Conservation (phyloP, 2,113 vertebrate species). For the Hippolais icterina region DNA sequence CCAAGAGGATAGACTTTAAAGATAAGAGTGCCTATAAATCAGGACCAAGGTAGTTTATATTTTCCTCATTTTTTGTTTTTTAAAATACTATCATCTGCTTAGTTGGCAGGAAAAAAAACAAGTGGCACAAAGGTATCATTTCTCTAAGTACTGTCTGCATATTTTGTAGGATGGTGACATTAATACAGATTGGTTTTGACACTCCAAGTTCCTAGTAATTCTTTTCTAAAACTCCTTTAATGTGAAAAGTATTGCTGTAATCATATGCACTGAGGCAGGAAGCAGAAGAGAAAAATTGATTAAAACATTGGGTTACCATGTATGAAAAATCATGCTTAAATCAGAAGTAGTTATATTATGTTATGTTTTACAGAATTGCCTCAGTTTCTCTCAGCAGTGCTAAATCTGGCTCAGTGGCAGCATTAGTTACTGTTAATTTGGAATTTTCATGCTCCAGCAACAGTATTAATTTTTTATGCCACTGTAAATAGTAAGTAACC, state of each 20-base stretch:
- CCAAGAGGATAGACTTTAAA: slow-evolving; percentile 2
- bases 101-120: not conserved
- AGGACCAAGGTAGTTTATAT: not conserved
- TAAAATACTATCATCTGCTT: not conserved
- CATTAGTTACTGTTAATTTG: slow-evolving; percentile 73
- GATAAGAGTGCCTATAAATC: not conserved
- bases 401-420: slow-evolving; percentile 34
- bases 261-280: not conserved
- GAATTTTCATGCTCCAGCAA: slow-evolving; percentile 69
- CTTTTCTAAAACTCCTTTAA: not conserved
- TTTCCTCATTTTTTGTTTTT: not conserved
- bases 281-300: slow-evolving; percentile 35
- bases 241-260: not conserved
- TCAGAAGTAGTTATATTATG: slow-evolving; percentile 3
- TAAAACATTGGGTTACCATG: slow-evolving; percentile 6
- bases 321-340: slow-evolving; percentile 55
- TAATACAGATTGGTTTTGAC: slow-evolving; percentile 17
- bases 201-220: not conserved
- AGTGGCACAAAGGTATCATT: not conserved
- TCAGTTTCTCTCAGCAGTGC: slow-evolving; percentile 63
- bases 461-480: slow-evolving; percentile 73
- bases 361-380: slow-evolving; percentile 33
- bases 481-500: slow-evolving; percentile 72
- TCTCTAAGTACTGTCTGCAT: not conserved
- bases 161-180: not conserved